Percentiles rank a stretch among this genome's conserved stretches.
Conservation (phyloP, 2,113 vertebrate genomes). For the Austrofundulus limnaeus region DNA sequence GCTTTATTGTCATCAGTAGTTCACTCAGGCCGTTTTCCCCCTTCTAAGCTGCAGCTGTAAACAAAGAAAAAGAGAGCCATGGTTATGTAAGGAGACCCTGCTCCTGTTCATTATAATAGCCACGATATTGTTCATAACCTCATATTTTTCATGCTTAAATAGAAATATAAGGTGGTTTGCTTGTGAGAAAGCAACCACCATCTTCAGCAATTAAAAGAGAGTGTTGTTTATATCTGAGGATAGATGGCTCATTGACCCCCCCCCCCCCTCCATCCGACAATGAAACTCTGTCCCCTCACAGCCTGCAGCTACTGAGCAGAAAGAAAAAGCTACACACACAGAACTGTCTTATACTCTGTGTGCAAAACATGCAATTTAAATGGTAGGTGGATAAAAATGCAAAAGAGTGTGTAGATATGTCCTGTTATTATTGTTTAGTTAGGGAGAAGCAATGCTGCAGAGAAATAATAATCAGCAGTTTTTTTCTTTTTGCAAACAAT, state of each 20-base stretch:
- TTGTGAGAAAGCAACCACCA: not conserved
- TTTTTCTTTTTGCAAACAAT: not conserved
- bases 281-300: slow-evolving; percentile 35
- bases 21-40: not conserved
- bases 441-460: not conserved
- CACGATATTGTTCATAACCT: slow-evolving; percentile 8
- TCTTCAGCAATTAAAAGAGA: slow-evolving; percentile 40
- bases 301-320: slow-evolving; percentile 27
- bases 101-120: slow-evolving; percentile 5
- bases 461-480: slow-evolving; percentile 16
- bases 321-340: slow-evolving; percentile 7
- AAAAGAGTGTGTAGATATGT: not conserved
- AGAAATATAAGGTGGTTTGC: not conserved
- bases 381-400: slow-evolving; percentile 6
- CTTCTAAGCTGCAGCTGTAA: not conserved
- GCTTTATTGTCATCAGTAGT: slow-evolving; percentile 34
- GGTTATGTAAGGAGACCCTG: slow-evolving; percentile 7
- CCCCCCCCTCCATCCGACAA: slow-evolving; percentile 57
- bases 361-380: slow-evolving; percentile 16
- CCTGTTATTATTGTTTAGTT: no score
- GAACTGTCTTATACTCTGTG: slow-evolving; percentile 29
- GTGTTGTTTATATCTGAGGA: slow-evolving; percentile 40
- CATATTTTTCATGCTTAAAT: not conserved
- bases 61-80: not conserved
- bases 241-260: slow-evolving; percentile 70